These are phyloP conservation scores for Bicyclus anynana DNA, from an alignment of 1,140 invertebrate genomes.

Conservation along the genomic window DNA sequence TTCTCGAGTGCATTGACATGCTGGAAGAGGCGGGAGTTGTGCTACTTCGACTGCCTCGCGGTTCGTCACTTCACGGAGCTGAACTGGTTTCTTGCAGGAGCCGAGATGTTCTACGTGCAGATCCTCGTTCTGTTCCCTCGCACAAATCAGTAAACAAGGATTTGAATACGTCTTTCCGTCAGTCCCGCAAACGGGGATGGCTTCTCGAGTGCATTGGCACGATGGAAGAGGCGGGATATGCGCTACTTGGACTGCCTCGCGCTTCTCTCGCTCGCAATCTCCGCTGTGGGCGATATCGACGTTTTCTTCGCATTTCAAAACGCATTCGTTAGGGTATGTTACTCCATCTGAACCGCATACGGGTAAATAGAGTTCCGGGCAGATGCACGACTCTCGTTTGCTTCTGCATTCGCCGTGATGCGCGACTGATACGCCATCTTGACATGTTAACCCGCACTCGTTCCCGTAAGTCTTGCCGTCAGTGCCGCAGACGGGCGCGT, in stretches of 20 bases:
- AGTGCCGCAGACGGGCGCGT: constrained; percentile 25
- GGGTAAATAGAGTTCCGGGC: constrained; percentile 8
- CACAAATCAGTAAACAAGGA: too few relatives aligned
- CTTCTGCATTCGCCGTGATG: too few relatives aligned
- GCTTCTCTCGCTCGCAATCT: constrained; percentile 24
- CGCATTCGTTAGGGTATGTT: constrained; percentile 26
- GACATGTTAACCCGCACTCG: constrained; percentile 21
- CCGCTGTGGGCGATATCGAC: constrained; percentile 8
- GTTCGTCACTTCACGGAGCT: too few relatives aligned
- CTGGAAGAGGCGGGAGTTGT: too few relatives aligned
- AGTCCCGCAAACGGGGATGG: not conserved
- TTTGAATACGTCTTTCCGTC: not conserved
- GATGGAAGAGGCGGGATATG: too few relatives aligned
- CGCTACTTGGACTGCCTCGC: constrained; percentile 24
- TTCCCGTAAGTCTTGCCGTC: constrained; percentile 32
- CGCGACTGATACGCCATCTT: not conserved
- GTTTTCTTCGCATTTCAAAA: constrained; percentile 13
- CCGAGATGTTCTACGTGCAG: too few relatives aligned
- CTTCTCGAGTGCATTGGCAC: not conserved
- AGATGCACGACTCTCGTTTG: too few relatives aligned
- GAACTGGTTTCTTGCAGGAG: too few relatives aligned
- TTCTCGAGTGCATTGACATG: constrained; percentile 36
- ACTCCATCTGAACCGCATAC: constrained; percentile 21
- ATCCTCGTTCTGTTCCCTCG: too few relatives aligned
- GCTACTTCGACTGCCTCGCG: too few relatives aligned